Evolutionary conservation across 2,888 invertebrate species (phyloP).

Genomic region (Lasioglossum oenotherae): DNA sequence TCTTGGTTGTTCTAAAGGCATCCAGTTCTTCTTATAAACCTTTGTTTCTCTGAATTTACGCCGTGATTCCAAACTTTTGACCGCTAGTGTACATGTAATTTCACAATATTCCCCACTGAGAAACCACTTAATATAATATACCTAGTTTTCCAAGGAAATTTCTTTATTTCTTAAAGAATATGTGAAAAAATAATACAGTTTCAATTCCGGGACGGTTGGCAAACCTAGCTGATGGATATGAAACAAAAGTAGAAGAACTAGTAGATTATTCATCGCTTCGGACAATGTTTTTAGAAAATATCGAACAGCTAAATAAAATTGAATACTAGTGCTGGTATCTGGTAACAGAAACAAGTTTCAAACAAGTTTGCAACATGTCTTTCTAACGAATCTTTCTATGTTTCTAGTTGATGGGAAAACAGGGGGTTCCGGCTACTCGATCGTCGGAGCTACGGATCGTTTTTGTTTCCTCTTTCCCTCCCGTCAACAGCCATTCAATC

Average conservation of each 20-base stretch:
- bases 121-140: no score
- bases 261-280: not conserved
- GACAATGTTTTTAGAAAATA: not conserved
- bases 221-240: not conserved
- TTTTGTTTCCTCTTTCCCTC: not conserved
- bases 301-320: not conserved
- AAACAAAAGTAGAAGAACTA: not conserved
- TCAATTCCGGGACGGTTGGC: no score
- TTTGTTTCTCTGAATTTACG: no score
- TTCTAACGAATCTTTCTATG: not conserved
- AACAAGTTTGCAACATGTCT: not conserved
- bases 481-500: conserved; percentile 39
- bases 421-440: not conserved
- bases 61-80: no score
- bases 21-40: no score
- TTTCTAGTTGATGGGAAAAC: not conserved
- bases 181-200: no score
- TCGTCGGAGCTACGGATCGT: conserved; percentile 4
- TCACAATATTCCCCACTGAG: no score
- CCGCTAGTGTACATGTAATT: no score
- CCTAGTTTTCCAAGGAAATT: no score
- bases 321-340: not conserved
- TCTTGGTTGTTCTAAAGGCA: no score
- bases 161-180: no score
- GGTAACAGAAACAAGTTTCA: not conserved